Base-by-base conservation (phyloP, 2,113 vertebrate species). In the Chaetura pelagica region DNA sequence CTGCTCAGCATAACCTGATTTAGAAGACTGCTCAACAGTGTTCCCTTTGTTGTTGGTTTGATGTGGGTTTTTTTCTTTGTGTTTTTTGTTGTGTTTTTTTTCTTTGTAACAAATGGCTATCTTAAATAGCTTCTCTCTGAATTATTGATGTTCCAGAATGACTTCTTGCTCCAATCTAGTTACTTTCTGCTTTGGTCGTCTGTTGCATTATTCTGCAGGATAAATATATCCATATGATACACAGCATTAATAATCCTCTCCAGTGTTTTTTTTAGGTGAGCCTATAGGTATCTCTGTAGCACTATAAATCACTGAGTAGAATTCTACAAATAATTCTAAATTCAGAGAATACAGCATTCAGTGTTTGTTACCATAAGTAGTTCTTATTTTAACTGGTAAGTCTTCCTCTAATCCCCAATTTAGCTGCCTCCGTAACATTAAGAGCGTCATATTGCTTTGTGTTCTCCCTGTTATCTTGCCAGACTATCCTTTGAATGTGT, bases 381-480 rank as follows among this genome's bases (percentile, higher is more conserved):
- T 59, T 87, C 75, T 79, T 84, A 23, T 32, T 79, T 85, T 73
- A 77, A 66, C 26, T 51, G 15, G 8, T 38, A 55, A 57, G 40
- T 61, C 38, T 81, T 76, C 29, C 12, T 80, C 40, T 81, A 3
- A 42, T 89, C 40, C 49, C 30, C 48, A 35, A 8, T 13, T 38
- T 57, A 57, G 66, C 46, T 72, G 66, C 73, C 90, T 87, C 68
- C 27, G 6, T 54, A 82, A 46, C 73, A 72, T 64, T 63, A 55
- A 38, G 40, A 95, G 61, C 5, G 0, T 87, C 83, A 51, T 15
- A 34, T 7, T 89, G 93, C 88, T 87, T 87, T 92, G 83, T 90
- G 90, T 72, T 95, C 81, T 95, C 88, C 55, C 69, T 94, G 88
- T 92, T 94, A 66, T 94, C 90, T 84, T 64, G 93, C 94, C 96